Evolutionary conservation across 2,113 vertebrate species (phyloP).

Genomic region (Pelecanus crispus): DNA sequence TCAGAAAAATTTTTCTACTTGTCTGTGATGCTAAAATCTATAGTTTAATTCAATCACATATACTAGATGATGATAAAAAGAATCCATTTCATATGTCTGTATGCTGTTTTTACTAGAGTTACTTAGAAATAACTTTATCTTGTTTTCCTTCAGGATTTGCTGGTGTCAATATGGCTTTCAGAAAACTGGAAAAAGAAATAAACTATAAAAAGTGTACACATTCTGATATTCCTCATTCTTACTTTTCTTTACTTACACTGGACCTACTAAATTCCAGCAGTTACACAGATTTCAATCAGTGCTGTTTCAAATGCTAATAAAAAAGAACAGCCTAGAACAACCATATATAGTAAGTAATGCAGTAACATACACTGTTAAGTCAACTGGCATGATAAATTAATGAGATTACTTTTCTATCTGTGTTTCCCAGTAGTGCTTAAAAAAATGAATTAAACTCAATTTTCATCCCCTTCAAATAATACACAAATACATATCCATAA

Average conservation of each 20-base stretch:
- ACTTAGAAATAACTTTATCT: neutral
- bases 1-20: neutral
- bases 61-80: neutral
- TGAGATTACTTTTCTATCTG: neutral
- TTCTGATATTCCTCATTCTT: neutral
- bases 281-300: neutral
- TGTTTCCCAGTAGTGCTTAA: neutral
- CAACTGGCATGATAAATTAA: neutral
- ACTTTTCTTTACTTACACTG: neutral
- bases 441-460: neutral
- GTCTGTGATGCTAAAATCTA: neutral
- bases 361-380: neutral
- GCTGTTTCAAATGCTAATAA: neutral
- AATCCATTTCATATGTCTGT: neutral
- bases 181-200: neutral
- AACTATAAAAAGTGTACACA: neutral
- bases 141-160: neutral
- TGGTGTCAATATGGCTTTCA: neutral
- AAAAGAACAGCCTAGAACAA: neutral
- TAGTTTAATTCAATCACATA: neutral
- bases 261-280: neutral
- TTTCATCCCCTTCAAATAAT: neutral
- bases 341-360: neutral
- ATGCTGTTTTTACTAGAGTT: neutral
- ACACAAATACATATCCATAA: neutral